Evolutionary conservation across 2,797 vertebrate species (phyloP).

Genomic region (Scleropages formosus): DNA sequence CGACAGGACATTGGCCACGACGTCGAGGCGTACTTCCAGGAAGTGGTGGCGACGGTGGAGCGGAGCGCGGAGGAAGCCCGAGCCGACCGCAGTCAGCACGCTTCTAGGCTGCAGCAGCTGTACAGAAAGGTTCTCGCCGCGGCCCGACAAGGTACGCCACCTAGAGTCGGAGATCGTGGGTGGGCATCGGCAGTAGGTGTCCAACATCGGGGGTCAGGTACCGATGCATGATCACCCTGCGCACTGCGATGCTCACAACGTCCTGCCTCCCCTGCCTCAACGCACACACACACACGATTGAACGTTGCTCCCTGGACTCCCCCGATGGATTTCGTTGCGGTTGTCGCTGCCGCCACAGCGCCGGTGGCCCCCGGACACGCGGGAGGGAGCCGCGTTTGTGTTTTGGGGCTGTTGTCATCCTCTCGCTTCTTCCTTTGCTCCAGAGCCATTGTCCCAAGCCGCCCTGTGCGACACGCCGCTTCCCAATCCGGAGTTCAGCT

Average conservation of each 20-base stretch:
- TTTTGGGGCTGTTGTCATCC: slow-evolving; percentile 53
- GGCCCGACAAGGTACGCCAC: slow-evolving; percentile 50
- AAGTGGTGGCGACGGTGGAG: slow-evolving; percentile 77
- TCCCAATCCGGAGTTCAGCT: slow-evolving; percentile 86
- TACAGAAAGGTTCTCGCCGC: slow-evolving; percentile 67
- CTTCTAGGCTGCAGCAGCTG: slow-evolving; percentile 67
- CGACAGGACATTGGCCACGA: slow-evolving; percentile 71
- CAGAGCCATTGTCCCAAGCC: slow-evolving; percentile 59
- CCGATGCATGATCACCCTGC: too few relatives aligned
- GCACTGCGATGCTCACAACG: too few relatives aligned
- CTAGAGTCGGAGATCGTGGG: neutral
- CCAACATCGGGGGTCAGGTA: too few relatives aligned
- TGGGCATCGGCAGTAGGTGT: neutral
- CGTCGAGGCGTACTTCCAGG: slow-evolving; percentile 78
- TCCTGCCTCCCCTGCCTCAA: neutral
- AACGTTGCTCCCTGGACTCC: slow-evolving; percentile 32
- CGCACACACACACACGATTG: slow-evolving; percentile 34
- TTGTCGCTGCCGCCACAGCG: neutral
- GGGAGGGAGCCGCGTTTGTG: slow-evolving; percentile 49
- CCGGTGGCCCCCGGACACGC: slow-evolving; percentile 1
- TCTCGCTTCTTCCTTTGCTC: slow-evolving; percentile 48
- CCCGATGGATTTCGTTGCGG: neutral
- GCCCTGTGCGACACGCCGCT: slow-evolving; percentile 68
- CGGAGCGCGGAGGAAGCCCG: slow-evolving; percentile 54
- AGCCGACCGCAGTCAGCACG: slow-evolving; percentile 50